phyloP scores from a whole-genome alignment of 1,140 invertebrate genomes.

The Oryzaephilus surinamensis region DNA sequence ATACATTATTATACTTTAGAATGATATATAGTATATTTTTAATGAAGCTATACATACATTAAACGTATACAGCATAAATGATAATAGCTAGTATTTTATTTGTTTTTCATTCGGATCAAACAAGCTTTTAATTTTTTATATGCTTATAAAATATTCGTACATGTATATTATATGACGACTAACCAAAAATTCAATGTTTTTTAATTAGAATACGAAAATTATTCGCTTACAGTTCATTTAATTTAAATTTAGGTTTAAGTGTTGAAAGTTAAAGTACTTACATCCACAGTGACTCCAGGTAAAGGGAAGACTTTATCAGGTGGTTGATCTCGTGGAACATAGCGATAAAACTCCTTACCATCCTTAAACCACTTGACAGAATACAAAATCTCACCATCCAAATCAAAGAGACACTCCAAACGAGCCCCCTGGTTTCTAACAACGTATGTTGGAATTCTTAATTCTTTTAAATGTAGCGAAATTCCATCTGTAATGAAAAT shows the following conservation, averaged over 20 bases:
- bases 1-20: no score
- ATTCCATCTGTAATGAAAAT: constrained; percentile 35
- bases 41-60: no score
- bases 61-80: no score
- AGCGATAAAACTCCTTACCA: constrained; percentile 77
- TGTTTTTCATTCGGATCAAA: no score
- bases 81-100: no score
- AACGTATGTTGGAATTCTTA: constrained; percentile 57
- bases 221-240: no score
- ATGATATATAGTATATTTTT: no score
- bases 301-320: constrained; percentile 62
- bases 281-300: constrained; percentile 69
- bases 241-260: no score
- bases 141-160: no score
- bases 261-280: constrained; percentile 53
- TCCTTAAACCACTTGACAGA: constrained; percentile 86
- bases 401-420: constrained; percentile 67
- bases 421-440: constrained; percentile 54
- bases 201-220: neutral
- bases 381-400: constrained; percentile 68
- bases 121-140: no score
- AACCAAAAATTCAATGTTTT: no score
- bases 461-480: constrained; percentile 49
- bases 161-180: no score
- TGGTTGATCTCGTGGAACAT: constrained; percentile 59